phyloP scores from a whole-genome alignment of 1,140 invertebrate genomes.

The Ruditapes philippinarum region DNA sequence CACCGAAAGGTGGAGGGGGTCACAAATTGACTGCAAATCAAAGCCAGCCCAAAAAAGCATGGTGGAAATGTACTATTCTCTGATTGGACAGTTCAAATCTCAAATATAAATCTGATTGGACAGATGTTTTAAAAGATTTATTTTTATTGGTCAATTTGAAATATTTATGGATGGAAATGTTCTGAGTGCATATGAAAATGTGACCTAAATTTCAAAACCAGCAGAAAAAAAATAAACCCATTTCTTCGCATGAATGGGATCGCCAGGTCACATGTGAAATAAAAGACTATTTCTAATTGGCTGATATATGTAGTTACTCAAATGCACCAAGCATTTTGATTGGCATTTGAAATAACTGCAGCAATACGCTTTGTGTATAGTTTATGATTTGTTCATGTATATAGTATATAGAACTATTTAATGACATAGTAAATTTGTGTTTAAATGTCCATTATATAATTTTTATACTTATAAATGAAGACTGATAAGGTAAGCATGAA shows the following conservation, averaged over 20 bases:
- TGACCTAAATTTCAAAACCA: constrained; percentile 4
- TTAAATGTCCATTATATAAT: constrained; percentile 5
- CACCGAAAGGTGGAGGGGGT: constrained; percentile 71
- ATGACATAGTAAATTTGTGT: constrained; percentile 43
- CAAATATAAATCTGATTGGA: constrained; percentile 59
- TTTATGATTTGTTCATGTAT: constrained; percentile 29
- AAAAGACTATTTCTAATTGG: background rate
- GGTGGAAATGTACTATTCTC: constrained; percentile 82
- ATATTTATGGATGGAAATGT: background rate
- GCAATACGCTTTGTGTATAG: constrained; percentile 55
- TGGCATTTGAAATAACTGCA: constrained; percentile 24
- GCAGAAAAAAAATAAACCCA: constrained; percentile 1
- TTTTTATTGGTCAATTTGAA: constrained; percentile 51
- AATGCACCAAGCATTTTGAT: background rate
- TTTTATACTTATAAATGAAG: background rate
- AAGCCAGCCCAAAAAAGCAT: constrained; percentile 77
- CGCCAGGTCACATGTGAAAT: constrained; percentile 19
- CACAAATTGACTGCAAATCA: constrained; percentile 77
- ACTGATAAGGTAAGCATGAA: too few species aligned
- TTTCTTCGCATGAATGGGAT: constrained; percentile 33
- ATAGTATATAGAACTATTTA: constrained; percentile 57
- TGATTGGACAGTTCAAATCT: constrained; percentile 70
- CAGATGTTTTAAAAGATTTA: constrained; percentile 44
- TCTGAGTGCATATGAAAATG: background rate
- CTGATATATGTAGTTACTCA: background rate